Evolutionary conservation across 2,113 vertebrate genomes (phyloP).

Genomic region (Engraulis encrasicolus): DNA sequence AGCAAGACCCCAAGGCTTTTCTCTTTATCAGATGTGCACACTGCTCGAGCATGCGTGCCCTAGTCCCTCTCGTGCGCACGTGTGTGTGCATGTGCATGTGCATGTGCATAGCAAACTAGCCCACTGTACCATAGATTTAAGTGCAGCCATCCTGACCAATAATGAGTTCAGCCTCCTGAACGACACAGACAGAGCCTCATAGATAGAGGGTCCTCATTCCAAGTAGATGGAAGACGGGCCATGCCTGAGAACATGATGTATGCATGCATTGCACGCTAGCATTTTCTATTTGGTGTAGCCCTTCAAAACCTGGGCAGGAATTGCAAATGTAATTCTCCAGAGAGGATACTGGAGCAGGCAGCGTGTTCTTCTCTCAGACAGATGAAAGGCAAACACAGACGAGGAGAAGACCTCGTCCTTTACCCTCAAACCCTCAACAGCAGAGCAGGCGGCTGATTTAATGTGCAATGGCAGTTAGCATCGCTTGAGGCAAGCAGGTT

Average conservation of each 20-base stretch:
- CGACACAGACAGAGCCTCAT: neutral
- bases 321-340: neutral
- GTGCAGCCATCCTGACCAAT: constrained; percentile 35
- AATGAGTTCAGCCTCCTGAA: constrained; percentile 15
- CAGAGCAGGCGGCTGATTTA: neutral
- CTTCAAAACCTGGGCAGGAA: neutral
- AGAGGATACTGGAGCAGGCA: neutral
- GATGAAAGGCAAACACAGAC: neutral
- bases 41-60: constrained; percentile 28
- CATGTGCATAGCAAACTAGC: constrained; percentile 36
- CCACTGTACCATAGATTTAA: neutral
- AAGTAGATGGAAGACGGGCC: neutral
- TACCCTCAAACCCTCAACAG: no score
- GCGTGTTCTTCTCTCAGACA: neutral
- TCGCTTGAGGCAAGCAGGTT: neutral
- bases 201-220: neutral
- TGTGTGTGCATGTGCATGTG: constrained; percentile 29
- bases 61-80: constrained; percentile 18
- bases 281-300: neutral
- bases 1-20: neutral
- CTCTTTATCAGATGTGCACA: neutral
- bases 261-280: neutral
- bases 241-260: neutral
- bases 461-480: neutral
- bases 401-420: neutral